Base-by-base conservation (phyloP, 2,888 invertebrate species). In the Microctonus brassicae region DNA sequence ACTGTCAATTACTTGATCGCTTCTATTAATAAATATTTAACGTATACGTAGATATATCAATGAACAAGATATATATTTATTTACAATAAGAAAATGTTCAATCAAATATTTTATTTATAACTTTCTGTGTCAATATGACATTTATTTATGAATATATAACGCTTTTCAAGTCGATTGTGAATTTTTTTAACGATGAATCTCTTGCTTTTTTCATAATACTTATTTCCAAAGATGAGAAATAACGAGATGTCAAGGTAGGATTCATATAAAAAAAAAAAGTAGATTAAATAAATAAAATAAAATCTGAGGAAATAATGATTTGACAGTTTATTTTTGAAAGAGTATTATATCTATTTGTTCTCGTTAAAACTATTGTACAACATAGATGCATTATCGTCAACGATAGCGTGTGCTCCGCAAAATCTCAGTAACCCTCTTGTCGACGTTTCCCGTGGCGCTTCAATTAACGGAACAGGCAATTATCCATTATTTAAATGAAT, bases 401-500 rank as follows among this genome's bases (percentile, higher is more conserved):
- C 67, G 69, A 61, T 69, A 67, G 67, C 64, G 75, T 73, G 64
- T 61, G 68, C 69, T 62, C 78, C 69, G 71, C 77, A 77, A 81
- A 83, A 83, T 84, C 83, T 81, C 79, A 77, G 82, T 77, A 80
- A 80, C 79, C 79, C 80, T 81, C 80, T 79, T 76, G 73, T 75
- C 74, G 74, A 60, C 76, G 80, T 80, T 82, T 79, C 79, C 81
- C 75, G 77, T 77, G 81, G 80, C 79, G 81, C 80, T 82, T 84
- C 84, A 84, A 84, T 84, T 84, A 84, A 84, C 83, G 80, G 82
- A 78, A 77, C 82, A 79, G 80, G 82, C 83, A 83, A 84, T 84
- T 84, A 84, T 84, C 83, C 81, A 82, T 84, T 83, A 84, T 84
- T 84, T 82, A 84, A 84, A 83, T 84, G 82, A 83, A 79, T 76